Evolutionary conservation across 1,140 invertebrate species (phyloP).

Genomic region (Papilio aristodemus): DNA sequence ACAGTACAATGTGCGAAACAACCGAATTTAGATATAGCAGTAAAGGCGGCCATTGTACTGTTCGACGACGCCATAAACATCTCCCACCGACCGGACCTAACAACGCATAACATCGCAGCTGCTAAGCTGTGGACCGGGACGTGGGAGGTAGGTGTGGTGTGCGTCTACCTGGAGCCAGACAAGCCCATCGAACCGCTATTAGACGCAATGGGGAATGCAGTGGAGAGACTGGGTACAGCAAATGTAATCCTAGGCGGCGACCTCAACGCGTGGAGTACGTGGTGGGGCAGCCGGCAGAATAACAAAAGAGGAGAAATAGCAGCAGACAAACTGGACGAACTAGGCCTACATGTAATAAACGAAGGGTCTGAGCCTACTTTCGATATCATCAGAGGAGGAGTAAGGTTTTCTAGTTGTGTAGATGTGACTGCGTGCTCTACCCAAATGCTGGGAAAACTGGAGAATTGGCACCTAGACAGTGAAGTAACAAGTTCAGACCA

Average conservation of each 20-base stretch:
- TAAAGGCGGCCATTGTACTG: conserved; percentile 17
- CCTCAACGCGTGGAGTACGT: conserved; percentile 38
- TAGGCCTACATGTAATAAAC: conserved; percentile 38
- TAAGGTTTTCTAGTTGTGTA: conserved; percentile 30
- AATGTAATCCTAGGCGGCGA: conserved; percentile 40
- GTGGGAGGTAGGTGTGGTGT: conserved; percentile 19
- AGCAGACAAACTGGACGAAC: conserved; percentile 25
- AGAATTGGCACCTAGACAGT: conserved; percentile 24
- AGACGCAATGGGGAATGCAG: conserved; percentile 19
- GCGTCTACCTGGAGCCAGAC: conserved; percentile 15
- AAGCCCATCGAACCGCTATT: conserved; percentile 33
- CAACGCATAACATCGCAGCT: neutral
- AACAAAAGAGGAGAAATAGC: conserved; percentile 35
- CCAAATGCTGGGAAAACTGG: neutral
- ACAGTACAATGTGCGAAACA: neutral
- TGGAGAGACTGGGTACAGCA: neutral
- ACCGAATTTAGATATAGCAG: neutral
- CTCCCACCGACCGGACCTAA: neutral
- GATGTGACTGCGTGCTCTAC: conserved; percentile 36
- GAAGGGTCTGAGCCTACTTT: conserved; percentile 39
- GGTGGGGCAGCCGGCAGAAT: conserved; percentile 38
- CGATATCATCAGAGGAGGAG: conserved; percentile 36
- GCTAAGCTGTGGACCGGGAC: neutral
- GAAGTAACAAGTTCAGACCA: conserved; percentile 31
- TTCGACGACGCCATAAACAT: conserved; percentile 13